These are phyloP conservation scores for Mechanitis messenoides DNA, from an alignment of 2,888 invertebrate species.

Conservation along the genomic window DNA sequence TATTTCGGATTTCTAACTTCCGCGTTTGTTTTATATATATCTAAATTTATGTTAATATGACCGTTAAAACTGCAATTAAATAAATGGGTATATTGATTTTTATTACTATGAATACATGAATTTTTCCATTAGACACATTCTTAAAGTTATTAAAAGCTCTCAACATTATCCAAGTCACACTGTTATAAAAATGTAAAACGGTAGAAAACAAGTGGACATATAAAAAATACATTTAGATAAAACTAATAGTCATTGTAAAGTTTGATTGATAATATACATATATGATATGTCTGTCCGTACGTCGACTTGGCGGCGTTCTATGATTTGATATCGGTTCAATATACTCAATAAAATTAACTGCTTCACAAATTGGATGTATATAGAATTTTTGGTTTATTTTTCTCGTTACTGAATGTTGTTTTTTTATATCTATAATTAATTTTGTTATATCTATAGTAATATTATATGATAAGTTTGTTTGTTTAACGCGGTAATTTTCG, in stretches of 20 bases:
- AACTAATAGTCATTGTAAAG: slow-evolving; percentile 55
- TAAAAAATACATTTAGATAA: slow-evolving; percentile 61
- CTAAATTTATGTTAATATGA: slow-evolving; percentile 3
- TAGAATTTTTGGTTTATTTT: not conserved
- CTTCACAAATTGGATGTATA: not conserved
- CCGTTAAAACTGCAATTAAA: slow-evolving; percentile 1
- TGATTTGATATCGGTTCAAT: slow-evolving; percentile 11
- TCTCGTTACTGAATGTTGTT: not conserved
- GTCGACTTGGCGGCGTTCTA: slow-evolving; percentile 23
- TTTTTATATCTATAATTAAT: not conserved
- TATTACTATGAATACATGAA: slow-evolving; percentile 15
- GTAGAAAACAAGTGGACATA: slow-evolving; percentile 51
- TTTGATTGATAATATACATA: slow-evolving; percentile 43
- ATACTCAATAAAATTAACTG: not conserved
- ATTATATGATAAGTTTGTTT: no score
- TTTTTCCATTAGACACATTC: slow-evolving; percentile 40
- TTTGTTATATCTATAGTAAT: no score
- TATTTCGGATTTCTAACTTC: slow-evolving; percentile 25
- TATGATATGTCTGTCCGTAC: slow-evolving; percentile 41
- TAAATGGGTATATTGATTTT: slow-evolving; percentile 10
- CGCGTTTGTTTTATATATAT: slow-evolving; percentile 10
- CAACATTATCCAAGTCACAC: slow-evolving; percentile 37
- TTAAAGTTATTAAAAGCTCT: slow-evolving; percentile 39
- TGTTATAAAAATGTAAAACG: slow-evolving; percentile 55
- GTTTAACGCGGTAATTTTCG: no score